A percentile compares a stretch with the other conserved stretches of the same genome.
phyloP scores from a whole-genome alignment of 2,113 vertebrate species.

The Chionomys nivalis region DNA sequence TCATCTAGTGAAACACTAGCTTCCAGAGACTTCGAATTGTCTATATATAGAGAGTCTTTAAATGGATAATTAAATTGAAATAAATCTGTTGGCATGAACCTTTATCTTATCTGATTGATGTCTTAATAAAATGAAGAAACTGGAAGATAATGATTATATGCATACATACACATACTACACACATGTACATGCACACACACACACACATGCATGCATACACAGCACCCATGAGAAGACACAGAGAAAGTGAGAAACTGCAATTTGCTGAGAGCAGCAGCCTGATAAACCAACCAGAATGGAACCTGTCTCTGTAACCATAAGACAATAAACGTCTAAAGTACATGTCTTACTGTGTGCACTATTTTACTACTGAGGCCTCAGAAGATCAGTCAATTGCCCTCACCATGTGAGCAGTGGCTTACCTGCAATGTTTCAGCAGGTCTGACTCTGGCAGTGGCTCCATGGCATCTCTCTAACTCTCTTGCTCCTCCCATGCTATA shows the following conservation, averaged over 20 bases:
- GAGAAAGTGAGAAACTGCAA: background rate
- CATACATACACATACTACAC: fast-evolving
- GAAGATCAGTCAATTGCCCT: background rate
- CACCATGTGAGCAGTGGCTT: too few relatives aligned
- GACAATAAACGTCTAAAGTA: background rate
- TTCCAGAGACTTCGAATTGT: background rate
- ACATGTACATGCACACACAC: fast-evolving
- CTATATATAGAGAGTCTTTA: background rate
- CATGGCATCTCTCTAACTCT: too few relatives aligned
- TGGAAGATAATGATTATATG: background rate
- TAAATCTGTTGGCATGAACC: fast-evolving
- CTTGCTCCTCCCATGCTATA: too few relatives aligned
- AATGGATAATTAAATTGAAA: background rate
- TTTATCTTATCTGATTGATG: background rate
- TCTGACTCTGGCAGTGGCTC: too few relatives aligned
- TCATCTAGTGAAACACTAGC: background rate
- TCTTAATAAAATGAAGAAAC: background rate
- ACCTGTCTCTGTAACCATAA: background rate
- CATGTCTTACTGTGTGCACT: background rate
- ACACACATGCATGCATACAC: fast-evolving
- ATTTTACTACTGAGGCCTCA: background rate
- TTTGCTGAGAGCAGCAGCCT: too few relatives aligned
- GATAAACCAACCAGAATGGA: background rate
- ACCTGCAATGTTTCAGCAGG: too few relatives aligned
- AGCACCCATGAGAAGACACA: fast-evolving